A percentile compares a stretch with the other conserved stretches of the same genome.
Conservation (phyloP, 2,888 invertebrate genomes). For the Trypoxylon attenuatum region DNA sequence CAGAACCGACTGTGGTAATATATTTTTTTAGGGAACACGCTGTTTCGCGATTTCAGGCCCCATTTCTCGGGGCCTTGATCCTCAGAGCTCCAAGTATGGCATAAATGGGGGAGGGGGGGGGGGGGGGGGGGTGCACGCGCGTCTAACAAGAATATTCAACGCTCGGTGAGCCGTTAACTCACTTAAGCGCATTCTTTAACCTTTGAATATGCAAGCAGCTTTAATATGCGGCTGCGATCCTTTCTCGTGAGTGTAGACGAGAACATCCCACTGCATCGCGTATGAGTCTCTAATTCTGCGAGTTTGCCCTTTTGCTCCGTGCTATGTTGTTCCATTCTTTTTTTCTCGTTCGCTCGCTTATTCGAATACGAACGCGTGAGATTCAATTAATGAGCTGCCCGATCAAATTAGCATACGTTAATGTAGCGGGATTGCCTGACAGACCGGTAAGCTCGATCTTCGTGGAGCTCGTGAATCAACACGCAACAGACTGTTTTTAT, state of each 20-base stretch:
- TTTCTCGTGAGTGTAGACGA: constrained; percentile 16
- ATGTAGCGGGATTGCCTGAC: background rate
- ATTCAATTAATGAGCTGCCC: background rate
- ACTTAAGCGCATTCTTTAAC: constrained; percentile 38
- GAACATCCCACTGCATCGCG: no score
- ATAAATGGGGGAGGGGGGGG: no score
- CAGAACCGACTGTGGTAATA: no score
- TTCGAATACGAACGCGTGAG: background rate
- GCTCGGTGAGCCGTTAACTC: constrained; percentile 38
- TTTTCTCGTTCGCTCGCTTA: background rate
- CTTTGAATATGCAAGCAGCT: constrained; percentile 45
- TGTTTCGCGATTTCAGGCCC: no score
- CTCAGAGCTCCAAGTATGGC: no score
- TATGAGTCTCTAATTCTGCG: no score
- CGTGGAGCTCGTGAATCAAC: no score
- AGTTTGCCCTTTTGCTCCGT: background rate
- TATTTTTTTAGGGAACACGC: no score
- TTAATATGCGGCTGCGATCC: constrained; percentile 25
- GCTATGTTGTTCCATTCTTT: background rate
- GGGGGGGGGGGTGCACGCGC: constrained; percentile 8
- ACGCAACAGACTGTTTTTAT: no score
- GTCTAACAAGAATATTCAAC: constrained; percentile 39
- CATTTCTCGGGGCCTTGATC: no score
- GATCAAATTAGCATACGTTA: constrained; percentile 1
- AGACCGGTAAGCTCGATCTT: background rate